These are phyloP conservation scores for Parnassius smintheus DNA, from an alignment of 2,888 invertebrate species.

Conservation along the genomic window DNA sequence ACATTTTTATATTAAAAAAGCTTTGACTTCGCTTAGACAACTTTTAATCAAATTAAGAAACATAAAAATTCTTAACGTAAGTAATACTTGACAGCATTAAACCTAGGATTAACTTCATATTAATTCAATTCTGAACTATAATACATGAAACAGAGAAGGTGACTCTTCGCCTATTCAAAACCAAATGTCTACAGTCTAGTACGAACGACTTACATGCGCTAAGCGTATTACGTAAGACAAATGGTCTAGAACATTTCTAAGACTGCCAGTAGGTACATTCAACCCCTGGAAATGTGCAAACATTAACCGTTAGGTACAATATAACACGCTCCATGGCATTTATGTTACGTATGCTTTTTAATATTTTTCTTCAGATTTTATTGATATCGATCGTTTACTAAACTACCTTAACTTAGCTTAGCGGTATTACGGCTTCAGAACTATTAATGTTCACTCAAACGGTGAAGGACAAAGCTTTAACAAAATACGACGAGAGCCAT, in stretches of 20 bases:
- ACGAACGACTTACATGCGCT: conserved; percentile 23
- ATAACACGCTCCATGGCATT: conserved; percentile 2
- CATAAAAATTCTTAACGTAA: no score
- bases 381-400: no score
- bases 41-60: no score
- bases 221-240: conserved; percentile 26
- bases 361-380: not conserved
- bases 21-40: no score
- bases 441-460: no score
- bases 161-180: conserved; percentile 20
- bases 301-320: conserved; percentile 9
- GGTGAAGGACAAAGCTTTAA: no score
- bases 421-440: no score
- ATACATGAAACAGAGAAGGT: conserved; percentile 4
- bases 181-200: conserved; percentile 23
- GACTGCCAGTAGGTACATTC: conserved; percentile 21
- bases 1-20: no score
- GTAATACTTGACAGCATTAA: no score
- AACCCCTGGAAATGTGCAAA: conserved; percentile 13
- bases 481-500: no score
- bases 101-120: no score
- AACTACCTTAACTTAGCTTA: no score
- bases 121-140: not conserved
- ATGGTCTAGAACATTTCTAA: conserved; percentile 27
- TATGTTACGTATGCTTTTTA: not conserved